Evolutionary conservation across 2,888 invertebrate genomes (phyloP).

Genomic region (Fragum fragum): DNA sequence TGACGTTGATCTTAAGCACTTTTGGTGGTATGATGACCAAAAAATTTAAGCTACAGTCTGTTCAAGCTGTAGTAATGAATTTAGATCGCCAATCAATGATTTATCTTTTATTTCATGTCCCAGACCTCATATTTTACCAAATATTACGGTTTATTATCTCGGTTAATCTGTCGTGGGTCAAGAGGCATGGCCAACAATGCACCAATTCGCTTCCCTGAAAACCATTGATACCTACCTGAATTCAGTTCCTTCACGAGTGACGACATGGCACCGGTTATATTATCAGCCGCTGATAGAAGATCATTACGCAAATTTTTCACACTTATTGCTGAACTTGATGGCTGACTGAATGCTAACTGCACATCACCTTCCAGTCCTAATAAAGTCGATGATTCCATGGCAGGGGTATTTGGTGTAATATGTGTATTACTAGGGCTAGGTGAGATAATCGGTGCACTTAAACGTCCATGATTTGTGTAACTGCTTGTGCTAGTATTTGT

Average conservation of each 20-base stretch:
- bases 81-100: too few species aligned
- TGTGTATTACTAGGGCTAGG: slow-evolving; percentile 41
- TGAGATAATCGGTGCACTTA: slow-evolving; percentile 56
- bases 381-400: slow-evolving; percentile 76
- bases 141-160: too few species aligned
- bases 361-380: slow-evolving; percentile 88
- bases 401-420: slow-evolving; percentile 71
- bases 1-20: too few species aligned
- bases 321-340: slow-evolving; percentile 68
- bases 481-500: slow-evolving; percentile 50
- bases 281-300: slow-evolving; percentile 97
- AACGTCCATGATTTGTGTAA: slow-evolving; percentile 57
- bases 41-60: too few species aligned
- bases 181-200: too few species aligned
- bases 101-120: too few species aligned
- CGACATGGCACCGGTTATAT: slow-evolving; percentile 99
- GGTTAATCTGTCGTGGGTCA: too few species aligned
- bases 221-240: slow-evolving; percentile 50
- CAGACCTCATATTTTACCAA: too few species aligned
- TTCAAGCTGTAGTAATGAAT: too few species aligned
- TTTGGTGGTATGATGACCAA: too few species aligned
- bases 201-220: too few species aligned
- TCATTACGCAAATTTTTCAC: slow-evolving; percentile 89
- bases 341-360: slow-evolving; percentile 86
- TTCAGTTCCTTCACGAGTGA: slow-evolving; percentile 96